These are phyloP conservation scores for Pelecanoides urinatrix DNA, from an alignment of 2,113 vertebrate genomes.

Conservation along the genomic window DNA sequence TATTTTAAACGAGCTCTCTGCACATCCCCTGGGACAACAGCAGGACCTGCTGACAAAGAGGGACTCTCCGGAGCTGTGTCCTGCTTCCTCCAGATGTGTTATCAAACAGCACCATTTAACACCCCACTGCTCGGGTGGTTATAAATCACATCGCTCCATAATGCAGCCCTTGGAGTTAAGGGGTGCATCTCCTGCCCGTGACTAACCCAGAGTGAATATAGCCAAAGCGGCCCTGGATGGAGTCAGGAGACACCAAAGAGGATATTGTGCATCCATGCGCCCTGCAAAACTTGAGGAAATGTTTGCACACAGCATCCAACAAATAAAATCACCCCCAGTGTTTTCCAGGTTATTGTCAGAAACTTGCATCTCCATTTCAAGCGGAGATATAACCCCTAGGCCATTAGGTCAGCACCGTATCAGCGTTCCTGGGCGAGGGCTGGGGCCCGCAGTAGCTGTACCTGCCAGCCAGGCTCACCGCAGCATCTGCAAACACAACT, in stretches of 20 bases:
- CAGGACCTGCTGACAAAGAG: neutral
- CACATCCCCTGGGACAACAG: neutral
- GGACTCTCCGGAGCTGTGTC: neutral
- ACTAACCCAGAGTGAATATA: neutral
- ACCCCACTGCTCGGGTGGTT: neutral
- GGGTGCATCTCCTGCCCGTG: neutral
- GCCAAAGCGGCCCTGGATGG: neutral
- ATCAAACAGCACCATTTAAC: neutral
- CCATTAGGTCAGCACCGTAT: neutral
- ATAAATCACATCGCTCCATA: neutral
- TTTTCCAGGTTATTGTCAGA: neutral
- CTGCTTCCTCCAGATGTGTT: neutral
- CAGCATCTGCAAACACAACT: neutral
- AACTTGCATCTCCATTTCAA: neutral
- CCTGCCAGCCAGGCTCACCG: neutral
- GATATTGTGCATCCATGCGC: neutral
- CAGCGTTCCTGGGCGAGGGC: rapidly evolving
- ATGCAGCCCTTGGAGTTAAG: neutral
- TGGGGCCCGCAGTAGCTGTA: neutral
- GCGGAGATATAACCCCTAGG: neutral
- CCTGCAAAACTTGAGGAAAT: neutral
- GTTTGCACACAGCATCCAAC: neutral
- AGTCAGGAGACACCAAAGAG: neutral
- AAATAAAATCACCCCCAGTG: neutral
- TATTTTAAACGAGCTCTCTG: neutral